Base-by-base conservation (phyloP, 2,113 vertebrate species). In the Archilochus colubris region DNA sequence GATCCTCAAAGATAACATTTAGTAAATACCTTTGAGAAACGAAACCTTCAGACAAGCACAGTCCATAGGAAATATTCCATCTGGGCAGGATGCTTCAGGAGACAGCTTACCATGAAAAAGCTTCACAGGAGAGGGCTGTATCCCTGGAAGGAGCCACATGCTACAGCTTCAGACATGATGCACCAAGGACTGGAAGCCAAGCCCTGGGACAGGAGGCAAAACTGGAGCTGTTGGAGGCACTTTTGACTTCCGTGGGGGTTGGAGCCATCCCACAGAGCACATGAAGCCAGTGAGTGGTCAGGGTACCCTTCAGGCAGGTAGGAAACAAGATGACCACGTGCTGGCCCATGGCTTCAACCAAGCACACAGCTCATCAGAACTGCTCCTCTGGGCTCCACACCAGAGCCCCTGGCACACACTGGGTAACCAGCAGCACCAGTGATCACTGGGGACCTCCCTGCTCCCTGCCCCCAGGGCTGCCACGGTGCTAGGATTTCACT, bases 201-300 rank as follows among this genome's bases (percentile, higher is more conserved):
- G 44, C 17, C 14, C 44, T 30, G 63, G 21, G 57, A 63, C 21
- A 10, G 51, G 57, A 24, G 19, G 38, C 21, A 44, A 3, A 25
- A 22, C 27, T 3, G 33, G 25, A 25, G 28, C 87, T 10, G 13
- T 22, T 73, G 46, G 77, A 62, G 53, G 30, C 61, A 40, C 33
- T 27, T 36, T 28, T 23, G 67, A 16, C 40, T 75, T 31, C 31
- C 5, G 5, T 2, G 1, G 43, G 30, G 40, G 64, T 67, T 11
- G 10, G 27, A 51, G 33, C 40, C 36, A 19, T 9, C 53, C 33
- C 59, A 15, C 0, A 1, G 46, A 43, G 61, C 0, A 1, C 4
- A 1, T 1, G 8, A 46, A 43, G 31, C 36, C 30, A 55, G 6
- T 4, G 53, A 30, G 57, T 3, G 13, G 18, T 43, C 44, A 31